Percentiles rank a stretch among this genome's conserved stretches.
Conservation (phyloP, 2,888 invertebrate genomes). For the Stenchaetothrips biformis region DNA sequence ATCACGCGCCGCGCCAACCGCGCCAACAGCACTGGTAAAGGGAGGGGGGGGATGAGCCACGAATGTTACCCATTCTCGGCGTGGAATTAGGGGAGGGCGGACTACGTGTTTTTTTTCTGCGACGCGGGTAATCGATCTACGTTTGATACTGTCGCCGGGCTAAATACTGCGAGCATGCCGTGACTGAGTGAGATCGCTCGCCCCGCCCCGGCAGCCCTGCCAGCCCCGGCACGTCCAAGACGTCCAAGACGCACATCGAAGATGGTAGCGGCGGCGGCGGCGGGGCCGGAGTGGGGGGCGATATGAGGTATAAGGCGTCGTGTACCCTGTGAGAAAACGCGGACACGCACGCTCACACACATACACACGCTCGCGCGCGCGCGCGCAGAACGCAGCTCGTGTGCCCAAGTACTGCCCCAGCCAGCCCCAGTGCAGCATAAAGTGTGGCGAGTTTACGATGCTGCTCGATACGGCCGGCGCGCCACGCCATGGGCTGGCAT, state of each 20-base stretch:
- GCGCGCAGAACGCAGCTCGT: constrained; percentile 30
- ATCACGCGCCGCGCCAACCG: neutral
- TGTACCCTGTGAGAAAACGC: constrained; percentile 44
- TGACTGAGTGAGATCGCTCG: too few relatives aligned
- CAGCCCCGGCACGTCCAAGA: neutral
- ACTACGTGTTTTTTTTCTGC: too few relatives aligned
- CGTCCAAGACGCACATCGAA: neutral
- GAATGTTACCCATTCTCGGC: too few relatives aligned
- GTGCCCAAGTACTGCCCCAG: neutral
- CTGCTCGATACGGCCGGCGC: neutral
- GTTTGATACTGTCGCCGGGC: too few relatives aligned
- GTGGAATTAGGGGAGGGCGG: too few relatives aligned
- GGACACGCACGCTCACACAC: constrained; percentile 38
- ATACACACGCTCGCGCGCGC: constrained; percentile 36
- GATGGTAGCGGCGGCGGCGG: neutral
- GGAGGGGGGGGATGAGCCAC: neutral
- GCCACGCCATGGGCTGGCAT: neutral
- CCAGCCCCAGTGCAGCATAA: constrained; percentile 1
- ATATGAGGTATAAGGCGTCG: constrained; percentile 33
- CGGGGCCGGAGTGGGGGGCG: constrained; percentile 35
- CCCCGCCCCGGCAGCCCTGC: too few relatives aligned
- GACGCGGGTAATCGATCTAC: too few relatives aligned
- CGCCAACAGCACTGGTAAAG: constrained; percentile 25
- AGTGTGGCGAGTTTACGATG: constrained; percentile 14
- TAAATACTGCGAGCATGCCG: too few relatives aligned